These are phyloP conservation scores for Chrysoperla carnea DNA, from an alignment of 1,140 invertebrate genomes.

Conservation along the genomic window DNA sequence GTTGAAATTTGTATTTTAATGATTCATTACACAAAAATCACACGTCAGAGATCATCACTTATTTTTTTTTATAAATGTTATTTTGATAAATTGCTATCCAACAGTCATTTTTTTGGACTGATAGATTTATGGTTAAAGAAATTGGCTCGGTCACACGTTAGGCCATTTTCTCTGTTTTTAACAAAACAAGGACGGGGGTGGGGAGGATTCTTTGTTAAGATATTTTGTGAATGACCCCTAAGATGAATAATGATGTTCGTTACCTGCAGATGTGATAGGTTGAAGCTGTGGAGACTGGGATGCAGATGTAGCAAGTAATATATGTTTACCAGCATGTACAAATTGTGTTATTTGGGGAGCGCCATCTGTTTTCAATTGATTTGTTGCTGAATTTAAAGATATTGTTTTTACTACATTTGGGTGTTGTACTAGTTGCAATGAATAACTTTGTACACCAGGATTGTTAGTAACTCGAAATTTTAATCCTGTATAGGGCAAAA, in stretches of 20 bases:
- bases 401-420: slow-evolving; percentile 31
- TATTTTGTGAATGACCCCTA: too few relatives aligned
- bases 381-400: neutral
- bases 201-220: too few relatives aligned
- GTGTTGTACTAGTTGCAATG: slow-evolving; percentile 38
- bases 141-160: too few relatives aligned
- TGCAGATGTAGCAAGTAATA: slow-evolving; percentile 29
- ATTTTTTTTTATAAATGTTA: too few relatives aligned
- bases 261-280: slow-evolving; percentile 8
- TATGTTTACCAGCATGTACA: slow-evolving; percentile 51
- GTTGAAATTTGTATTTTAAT: too few relatives aligned
- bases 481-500: slow-evolving; percentile 16
- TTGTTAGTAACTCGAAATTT: slow-evolving; percentile 26
- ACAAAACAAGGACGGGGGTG: too few relatives aligned
- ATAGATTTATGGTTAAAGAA: too few relatives aligned
- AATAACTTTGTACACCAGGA: slow-evolving; percentile 29
- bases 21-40: too few relatives aligned
- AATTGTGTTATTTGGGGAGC: slow-evolving; percentile 30
- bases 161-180: too few relatives aligned
- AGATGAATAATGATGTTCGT: neutral
- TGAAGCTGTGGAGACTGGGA: slow-evolving; percentile 9
- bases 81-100: too few relatives aligned
- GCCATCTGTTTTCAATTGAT: slow-evolving; percentile 5
- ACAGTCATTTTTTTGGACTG: too few relatives aligned
- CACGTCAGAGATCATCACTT: too few relatives aligned